Percentiles rank a stretch among this genome's conserved stretches.
These are phyloP conservation scores for Amphiduros pacificus DNA, from an alignment of 2,888 invertebrate genomes.

Conservation along the genomic window DNA sequence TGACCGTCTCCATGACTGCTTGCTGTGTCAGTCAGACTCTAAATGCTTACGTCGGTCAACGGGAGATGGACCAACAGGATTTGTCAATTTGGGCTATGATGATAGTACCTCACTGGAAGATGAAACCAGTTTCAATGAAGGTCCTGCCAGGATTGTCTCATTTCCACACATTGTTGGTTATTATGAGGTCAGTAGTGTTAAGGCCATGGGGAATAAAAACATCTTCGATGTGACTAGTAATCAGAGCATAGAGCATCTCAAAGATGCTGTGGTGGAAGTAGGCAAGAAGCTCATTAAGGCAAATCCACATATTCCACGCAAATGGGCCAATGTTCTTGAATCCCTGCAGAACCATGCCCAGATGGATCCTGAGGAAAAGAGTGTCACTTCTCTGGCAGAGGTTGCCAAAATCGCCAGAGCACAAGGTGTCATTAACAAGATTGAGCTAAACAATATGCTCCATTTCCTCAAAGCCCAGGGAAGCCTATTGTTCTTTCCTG, in stretches of 20 bases:
- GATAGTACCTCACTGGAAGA: slow-evolving; percentile 10
- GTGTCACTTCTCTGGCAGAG: slow-evolving; percentile 20
- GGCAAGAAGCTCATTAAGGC: slow-evolving; percentile 15
- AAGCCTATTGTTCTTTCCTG: slow-evolving; percentile 29
- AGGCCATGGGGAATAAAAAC: slow-evolving; percentile 20
- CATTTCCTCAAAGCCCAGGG: slow-evolving; percentile 32
- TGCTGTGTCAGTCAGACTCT: slow-evolving; percentile 29
- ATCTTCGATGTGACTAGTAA: slow-evolving; percentile 20
- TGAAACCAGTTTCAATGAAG: slow-evolving; percentile 15
- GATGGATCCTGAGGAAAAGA: slow-evolving; percentile 10
- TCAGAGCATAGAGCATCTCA: slow-evolving; percentile 29
- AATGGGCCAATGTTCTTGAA: slow-evolving; percentile 29
- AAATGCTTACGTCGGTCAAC: slow-evolving; percentile 17
- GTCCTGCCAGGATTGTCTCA: slow-evolving; percentile 9
- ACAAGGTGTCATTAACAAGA: slow-evolving; percentile 18
- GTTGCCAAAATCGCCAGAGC: slow-evolving; percentile 23
- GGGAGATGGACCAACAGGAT: slow-evolving; percentile 22
- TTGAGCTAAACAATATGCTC: slow-evolving; percentile 29
- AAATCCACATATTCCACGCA: slow-evolving; percentile 29
- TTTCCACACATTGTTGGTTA: slow-evolving; percentile 33
- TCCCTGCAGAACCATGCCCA: slow-evolving; percentile 27
- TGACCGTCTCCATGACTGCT: slow-evolving; percentile 26
- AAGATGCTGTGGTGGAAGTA: slow-evolving; percentile 22
- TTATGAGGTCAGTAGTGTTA: slow-evolving; percentile 31
- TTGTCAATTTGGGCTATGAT: slow-evolving; percentile 28